phyloP scores from a whole-genome alignment of 2,888 invertebrate genomes.

The Cecidostiba fungosa region DNA sequence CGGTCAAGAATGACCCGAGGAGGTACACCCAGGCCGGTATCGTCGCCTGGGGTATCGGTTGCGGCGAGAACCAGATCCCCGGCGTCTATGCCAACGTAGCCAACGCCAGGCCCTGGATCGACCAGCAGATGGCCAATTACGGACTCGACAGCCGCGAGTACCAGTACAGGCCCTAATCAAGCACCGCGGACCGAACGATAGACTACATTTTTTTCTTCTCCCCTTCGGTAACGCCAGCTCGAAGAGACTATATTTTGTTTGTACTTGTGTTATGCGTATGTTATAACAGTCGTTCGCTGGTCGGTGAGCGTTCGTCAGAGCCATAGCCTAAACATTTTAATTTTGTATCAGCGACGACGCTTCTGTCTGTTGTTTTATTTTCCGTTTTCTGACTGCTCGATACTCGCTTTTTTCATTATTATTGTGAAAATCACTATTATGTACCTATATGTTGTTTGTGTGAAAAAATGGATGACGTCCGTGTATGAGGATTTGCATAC shows the following conservation, averaged over 20 bases:
- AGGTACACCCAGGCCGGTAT: slow-evolving; percentile 84
- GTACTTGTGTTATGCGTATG: neutral
- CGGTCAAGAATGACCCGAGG: slow-evolving; percentile 81
- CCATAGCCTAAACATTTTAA: neutral
- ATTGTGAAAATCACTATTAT: neutral
- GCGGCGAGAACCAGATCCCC: slow-evolving; percentile 85
- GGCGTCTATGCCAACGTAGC: slow-evolving; percentile 89
- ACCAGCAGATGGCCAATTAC: slow-evolving; percentile 82
- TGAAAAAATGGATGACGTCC: neutral
- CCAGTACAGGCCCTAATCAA: slow-evolving; percentile 57
- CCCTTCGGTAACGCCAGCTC: neutral
- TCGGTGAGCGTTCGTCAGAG: neutral
- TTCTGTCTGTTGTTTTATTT: neutral
- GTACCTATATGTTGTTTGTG: neutral
- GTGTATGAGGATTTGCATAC: neutral
- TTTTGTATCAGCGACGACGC: neutral
- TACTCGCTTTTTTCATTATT: neutral
- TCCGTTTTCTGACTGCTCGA: neutral
- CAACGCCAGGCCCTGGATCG: slow-evolving; percentile 86
- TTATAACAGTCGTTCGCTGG: neutral
- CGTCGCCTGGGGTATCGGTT: slow-evolving; percentile 92
- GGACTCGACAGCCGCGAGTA: slow-evolving; percentile 80
- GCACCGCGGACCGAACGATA: too few relatives aligned
- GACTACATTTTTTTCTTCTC: neutral
- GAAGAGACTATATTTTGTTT: neutral